phyloP scores from a whole-genome alignment of 2,113 vertebrate genomes.

The Cairina moschata region DNA sequence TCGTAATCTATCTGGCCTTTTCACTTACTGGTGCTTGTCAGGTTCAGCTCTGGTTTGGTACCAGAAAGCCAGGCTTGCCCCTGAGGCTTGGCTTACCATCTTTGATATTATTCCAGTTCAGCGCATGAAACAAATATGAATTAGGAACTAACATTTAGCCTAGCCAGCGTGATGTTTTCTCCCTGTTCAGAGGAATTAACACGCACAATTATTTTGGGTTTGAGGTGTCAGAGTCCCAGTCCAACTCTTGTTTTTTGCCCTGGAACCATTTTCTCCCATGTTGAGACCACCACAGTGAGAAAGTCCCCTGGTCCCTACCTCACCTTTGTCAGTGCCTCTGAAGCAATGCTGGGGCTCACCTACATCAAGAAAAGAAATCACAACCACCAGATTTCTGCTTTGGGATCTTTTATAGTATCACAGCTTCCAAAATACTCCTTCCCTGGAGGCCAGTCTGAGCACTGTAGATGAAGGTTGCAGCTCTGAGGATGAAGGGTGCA shows the following conservation, averaged over 20 bases:
- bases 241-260: not conserved
- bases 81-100: not conserved
- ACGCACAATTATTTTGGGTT: not conserved
- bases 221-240: not conserved
- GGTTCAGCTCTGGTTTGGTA: not conserved
- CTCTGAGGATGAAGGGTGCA: accelerated
- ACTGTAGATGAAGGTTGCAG: not conserved
- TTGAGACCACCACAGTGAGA: not conserved
- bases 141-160: not conserved
- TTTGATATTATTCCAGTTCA: not conserved
- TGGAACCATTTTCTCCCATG: not conserved
- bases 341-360: not conserved
- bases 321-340: not conserved
- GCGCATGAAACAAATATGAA: not conserved
- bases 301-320: not conserved
- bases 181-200: not conserved
- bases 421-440: not conserved
- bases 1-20: not conserved
- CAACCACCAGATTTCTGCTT: not conserved
- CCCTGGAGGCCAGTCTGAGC: not conserved
- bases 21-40: not conserved
- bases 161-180: not conserved
- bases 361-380: not conserved
- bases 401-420: not conserved
- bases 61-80: not conserved